Percentiles rank a stretch among this genome's conserved stretches.
These are phyloP conservation scores for Operophtera brumata DNA, from an alignment of 2,888 invertebrate genomes.

Conservation along the genomic window DNA sequence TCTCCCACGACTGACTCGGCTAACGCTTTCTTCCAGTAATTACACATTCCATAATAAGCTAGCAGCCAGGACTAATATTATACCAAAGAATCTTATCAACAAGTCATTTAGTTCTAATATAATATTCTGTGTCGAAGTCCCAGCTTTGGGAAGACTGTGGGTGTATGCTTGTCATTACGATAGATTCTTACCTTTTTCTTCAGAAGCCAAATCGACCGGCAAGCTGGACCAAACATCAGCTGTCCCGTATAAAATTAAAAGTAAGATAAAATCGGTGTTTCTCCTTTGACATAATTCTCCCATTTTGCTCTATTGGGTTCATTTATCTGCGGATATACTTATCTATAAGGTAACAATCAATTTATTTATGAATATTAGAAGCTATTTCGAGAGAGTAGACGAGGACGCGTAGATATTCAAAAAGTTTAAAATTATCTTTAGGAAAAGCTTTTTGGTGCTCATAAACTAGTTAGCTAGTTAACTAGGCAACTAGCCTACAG, in stretches of 20 bases:
- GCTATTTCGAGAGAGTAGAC: not conserved
- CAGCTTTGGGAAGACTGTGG: too few species aligned
- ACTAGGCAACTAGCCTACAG: too few species aligned
- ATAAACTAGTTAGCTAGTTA: too few species aligned
- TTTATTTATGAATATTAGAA: not conserved
- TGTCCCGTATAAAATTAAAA: slow-evolving; percentile 73
- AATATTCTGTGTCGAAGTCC: too few species aligned
- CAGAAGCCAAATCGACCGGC: slow-evolving; percentile 69
- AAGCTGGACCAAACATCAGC: slow-evolving; percentile 71
- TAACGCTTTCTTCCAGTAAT: too few species aligned
- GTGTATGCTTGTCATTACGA: not conserved
- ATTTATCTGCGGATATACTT: slow-evolving; percentile 67
- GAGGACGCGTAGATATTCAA: too few species aligned
- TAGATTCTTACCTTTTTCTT: slow-evolving; percentile 64
- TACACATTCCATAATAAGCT: too few species aligned
- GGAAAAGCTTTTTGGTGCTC: not conserved
- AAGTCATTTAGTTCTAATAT: too few species aligned
- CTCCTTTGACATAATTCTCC: slow-evolving; percentile 62
- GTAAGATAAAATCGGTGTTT: slow-evolving; percentile 59
- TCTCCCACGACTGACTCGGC: too few species aligned
- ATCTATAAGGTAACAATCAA: not conserved
- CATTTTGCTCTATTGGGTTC: slow-evolving; percentile 69
- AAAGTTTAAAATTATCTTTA: not conserved
- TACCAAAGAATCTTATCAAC: too few species aligned
- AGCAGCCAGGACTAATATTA: too few species aligned